Percentiles rank a stretch among this genome's conserved stretches.
Conservation (phyloP, 2,797 vertebrate genomes). For the Dipus sagitta region DNA sequence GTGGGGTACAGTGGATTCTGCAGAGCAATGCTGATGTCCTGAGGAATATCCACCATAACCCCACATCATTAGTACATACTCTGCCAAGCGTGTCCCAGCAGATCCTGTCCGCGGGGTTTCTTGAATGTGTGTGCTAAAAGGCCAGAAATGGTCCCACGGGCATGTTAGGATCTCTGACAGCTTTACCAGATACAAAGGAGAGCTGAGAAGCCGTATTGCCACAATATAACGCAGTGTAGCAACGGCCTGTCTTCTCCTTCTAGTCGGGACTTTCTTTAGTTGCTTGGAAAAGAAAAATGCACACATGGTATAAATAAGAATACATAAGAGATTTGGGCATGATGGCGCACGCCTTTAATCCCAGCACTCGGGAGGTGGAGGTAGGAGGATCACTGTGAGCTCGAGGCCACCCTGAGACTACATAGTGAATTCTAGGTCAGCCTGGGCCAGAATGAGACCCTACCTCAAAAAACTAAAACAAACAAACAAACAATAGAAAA, state of each 20-base stretch:
- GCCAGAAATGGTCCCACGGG: neutral
- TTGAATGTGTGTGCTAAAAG: neutral
- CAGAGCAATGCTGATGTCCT: neutral
- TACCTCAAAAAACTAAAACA: no score
- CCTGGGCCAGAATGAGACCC: no score
- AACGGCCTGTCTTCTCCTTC: neutral
- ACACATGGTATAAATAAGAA: neutral
- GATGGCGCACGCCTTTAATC: no score
- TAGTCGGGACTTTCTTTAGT: neutral
- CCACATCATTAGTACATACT: neutral
- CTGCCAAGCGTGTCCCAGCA: neutral
- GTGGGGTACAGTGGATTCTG: neutral
- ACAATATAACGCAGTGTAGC: neutral
- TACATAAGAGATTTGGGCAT: no score
- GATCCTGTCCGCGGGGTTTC: neutral
- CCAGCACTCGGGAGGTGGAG: no score
- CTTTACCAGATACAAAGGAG: neutral
- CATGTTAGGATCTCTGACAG: neutral
- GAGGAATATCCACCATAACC: fast-evolving
- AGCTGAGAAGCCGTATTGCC: neutral
- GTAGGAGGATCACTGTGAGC: no score
- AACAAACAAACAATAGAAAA: neutral
- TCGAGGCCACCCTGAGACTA: no score
- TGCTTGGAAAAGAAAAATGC: neutral
- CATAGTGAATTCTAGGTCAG: no score